phyloP scores from a whole-genome alignment of 2,888 invertebrate genomes.

The Scaptomyza cyrtandrae region DNA sequence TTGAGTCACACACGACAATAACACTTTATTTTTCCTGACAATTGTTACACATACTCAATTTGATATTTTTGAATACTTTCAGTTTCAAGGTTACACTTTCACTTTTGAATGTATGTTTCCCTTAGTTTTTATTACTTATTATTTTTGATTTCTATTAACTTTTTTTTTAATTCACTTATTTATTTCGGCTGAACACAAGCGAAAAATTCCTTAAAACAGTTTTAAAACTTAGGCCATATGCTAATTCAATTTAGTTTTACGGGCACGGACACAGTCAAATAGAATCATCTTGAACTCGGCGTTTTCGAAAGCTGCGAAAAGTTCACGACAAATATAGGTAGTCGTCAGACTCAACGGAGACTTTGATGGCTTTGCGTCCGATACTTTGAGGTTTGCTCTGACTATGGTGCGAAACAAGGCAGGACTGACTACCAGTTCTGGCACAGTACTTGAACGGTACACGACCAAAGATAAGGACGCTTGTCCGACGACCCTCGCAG shows the following conservation, averaged over 20 bases:
- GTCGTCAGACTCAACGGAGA: slow-evolving; percentile 19
- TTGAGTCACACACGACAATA: slow-evolving; percentile 28
- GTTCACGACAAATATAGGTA: slow-evolving; percentile 22
- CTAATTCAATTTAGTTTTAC: slow-evolving; percentile 26
- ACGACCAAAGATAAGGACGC: slow-evolving; percentile 46
- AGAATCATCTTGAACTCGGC: slow-evolving; percentile 14
- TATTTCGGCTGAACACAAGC: background rate
- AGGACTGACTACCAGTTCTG: slow-evolving; percentile 51
- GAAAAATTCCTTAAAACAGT: slow-evolving; percentile 5
- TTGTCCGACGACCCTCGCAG: slow-evolving; percentile 33
- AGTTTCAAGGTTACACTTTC: slow-evolving; percentile 13
- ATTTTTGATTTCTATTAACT: background rate
- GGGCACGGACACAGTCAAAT: background rate
- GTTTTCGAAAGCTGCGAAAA: slow-evolving; percentile 30
- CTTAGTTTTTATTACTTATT: background rate
- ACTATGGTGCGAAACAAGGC: slow-evolving; percentile 61
- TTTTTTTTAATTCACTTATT: background rate
- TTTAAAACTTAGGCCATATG: slow-evolving; percentile 8
- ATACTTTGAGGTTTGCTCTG: slow-evolving; percentile 53
- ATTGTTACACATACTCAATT: background rate
- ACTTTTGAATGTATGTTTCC: slow-evolving; percentile 1
- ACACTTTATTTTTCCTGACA: slow-evolving; percentile 23
- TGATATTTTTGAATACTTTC: background rate
- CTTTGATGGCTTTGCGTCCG: slow-evolving; percentile 33
- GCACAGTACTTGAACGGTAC: slow-evolving; percentile 38